These are phyloP conservation scores for Meloidogyne exigua DNA, from an alignment of 1,140 invertebrate species.

Conservation along the genomic window DNA sequence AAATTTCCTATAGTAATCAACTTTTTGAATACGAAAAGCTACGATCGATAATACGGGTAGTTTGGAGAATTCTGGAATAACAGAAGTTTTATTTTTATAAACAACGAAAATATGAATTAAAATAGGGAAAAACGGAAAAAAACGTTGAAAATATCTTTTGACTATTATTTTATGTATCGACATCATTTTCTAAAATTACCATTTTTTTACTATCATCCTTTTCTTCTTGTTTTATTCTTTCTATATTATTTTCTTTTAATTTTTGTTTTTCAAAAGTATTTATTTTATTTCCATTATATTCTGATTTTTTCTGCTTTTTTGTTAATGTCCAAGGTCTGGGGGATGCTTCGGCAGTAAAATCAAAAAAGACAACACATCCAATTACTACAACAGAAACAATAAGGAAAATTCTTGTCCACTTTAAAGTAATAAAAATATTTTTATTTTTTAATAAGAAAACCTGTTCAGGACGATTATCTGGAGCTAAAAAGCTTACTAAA, in stretches of 20 bases:
- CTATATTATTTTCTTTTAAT: background rate
- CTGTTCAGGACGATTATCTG: slow-evolving; percentile 17
- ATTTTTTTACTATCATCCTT: background rate
- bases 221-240: background rate
- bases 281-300: background rate
- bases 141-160: background rate
- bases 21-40: no score
- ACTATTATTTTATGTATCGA: background rate
- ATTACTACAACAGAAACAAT: slow-evolving; percentile 17
- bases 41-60: no score
- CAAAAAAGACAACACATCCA: slow-evolving; percentile 35
- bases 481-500: slow-evolving; percentile 27
- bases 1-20: no score
- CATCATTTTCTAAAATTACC: background rate
- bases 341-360: slow-evolving; percentile 36
- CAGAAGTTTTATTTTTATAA: no score
- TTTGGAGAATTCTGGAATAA: no score
- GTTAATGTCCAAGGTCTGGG: slow-evolving; percentile 38
- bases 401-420: slow-evolving; percentile 37
- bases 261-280: slow-evolving; percentile 6
- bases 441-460: background rate
- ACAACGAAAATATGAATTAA: no score
- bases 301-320: slow-evolving; percentile 3
- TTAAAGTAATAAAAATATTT: background rate
- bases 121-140: background rate